A percentile compares a stretch with the other conserved stretches of the same genome.
phyloP scores from a whole-genome alignment of 2,797 vertebrate genomes.

The Triplophysa bombifrons region DNA sequence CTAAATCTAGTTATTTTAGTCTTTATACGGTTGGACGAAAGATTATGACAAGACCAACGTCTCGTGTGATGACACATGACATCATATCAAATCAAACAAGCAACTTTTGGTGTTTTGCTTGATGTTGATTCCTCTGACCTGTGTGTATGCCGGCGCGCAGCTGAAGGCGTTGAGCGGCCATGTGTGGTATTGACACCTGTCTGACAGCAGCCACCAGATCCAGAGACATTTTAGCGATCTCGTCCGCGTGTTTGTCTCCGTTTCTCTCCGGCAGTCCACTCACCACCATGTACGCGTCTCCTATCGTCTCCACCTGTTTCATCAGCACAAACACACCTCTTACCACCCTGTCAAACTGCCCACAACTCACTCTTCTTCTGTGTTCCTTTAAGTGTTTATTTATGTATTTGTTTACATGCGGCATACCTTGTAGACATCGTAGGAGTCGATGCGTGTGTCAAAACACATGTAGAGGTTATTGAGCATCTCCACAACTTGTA shows the following conservation, averaged over 20 bases:
- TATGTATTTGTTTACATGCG: neutral
- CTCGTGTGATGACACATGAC: too few species aligned
- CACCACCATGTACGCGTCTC: slow-evolving; percentile 90
- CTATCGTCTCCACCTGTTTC: slow-evolving; percentile 86
- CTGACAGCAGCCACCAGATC: slow-evolving; percentile 87
- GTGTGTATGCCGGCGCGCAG: slow-evolving; percentile 87
- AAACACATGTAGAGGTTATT: slow-evolving; percentile 89
- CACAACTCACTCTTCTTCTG: too few species aligned
- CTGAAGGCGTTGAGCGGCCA: slow-evolving; percentile 80
- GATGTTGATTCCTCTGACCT: slow-evolving; percentile 62
- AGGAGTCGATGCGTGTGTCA: slow-evolving; percentile 88
- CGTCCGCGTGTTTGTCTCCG: slow-evolving; percentile 80
- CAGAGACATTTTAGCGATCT: slow-evolving; percentile 90
- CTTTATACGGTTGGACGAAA: too few species aligned
- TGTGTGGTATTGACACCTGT: slow-evolving; percentile 86
- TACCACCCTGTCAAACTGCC: too few species aligned
- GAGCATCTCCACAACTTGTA: slow-evolving; percentile 90
- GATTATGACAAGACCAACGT: too few species aligned
- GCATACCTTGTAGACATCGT: slow-evolving; percentile 87
- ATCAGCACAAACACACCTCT: neutral
- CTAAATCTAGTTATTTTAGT: too few species aligned
- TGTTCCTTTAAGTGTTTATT: too few species aligned
- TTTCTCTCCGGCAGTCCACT: slow-evolving; percentile 89
- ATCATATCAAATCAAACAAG: too few species aligned
- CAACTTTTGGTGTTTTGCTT: too few species aligned